phyloP scores from a whole-genome alignment of 1,140 invertebrate species.

The Odontomachus brunneus region DNA sequence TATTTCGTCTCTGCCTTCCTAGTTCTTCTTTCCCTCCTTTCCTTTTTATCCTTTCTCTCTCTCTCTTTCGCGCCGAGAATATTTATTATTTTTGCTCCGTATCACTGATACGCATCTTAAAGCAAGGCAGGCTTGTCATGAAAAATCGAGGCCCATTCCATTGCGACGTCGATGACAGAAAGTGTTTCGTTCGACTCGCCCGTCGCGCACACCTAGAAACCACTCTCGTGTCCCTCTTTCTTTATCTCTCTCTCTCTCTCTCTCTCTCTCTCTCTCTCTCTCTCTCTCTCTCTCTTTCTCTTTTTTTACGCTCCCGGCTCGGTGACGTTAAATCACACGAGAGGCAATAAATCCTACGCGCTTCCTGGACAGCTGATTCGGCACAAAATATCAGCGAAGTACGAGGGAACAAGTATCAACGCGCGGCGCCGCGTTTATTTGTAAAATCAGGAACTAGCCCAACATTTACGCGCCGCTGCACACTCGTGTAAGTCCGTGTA shows the following conservation, averaged over 20 bases:
- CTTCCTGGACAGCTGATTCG: constrained; percentile 67
- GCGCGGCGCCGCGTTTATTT: constrained; percentile 40
- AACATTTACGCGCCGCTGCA: constrained; percentile 31
- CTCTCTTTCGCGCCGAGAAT: background rate
- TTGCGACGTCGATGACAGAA: constrained; percentile 42
- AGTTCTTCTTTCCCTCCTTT: background rate
- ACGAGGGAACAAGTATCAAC: constrained; percentile 65
- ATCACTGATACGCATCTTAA: constrained; percentile 40
- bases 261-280: background rate
- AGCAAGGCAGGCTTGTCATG: constrained; percentile 37
- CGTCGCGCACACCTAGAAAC: constrained; percentile 35
- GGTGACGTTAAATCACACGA: constrained; percentile 67
- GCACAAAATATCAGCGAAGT: constrained; percentile 61
- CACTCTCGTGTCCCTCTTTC: constrained; percentile 21
- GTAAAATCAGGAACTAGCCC: constrained; percentile 20
- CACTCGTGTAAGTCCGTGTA: constrained; percentile 26
- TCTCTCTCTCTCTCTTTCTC: constrained; percentile 1
- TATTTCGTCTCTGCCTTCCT: too few relatives aligned
- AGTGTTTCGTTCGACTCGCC: constrained; percentile 58
- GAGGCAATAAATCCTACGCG: constrained; percentile 60
- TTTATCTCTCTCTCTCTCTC: background rate
- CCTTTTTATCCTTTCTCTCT: background rate
- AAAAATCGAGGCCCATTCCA: constrained; percentile 56
- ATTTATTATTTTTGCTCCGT: constrained; percentile 56
- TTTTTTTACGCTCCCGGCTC: constrained; percentile 23